Conservation (phyloP, 2,888 invertebrate genomes). For the Embidobia sp. region DNA sequence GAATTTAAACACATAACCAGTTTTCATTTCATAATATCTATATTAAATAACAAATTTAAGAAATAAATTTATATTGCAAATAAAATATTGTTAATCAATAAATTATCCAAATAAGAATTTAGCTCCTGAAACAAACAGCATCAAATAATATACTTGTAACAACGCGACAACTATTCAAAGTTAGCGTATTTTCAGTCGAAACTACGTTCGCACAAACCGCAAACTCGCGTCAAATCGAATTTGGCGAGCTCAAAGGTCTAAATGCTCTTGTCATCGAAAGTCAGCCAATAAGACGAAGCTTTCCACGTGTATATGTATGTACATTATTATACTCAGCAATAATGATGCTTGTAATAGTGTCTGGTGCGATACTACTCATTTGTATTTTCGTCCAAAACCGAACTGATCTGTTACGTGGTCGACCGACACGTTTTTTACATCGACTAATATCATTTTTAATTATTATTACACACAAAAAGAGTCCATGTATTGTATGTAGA, state of each 20-base stretch:
- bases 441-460: too few relatives aligned
- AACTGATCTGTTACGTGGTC: too few relatives aligned
- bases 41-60: too few relatives aligned
- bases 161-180: constrained; percentile 15
- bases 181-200: constrained; percentile 34
- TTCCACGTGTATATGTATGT: constrained; percentile 40
- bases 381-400: too few relatives aligned
- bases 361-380: constrained; percentile 34
- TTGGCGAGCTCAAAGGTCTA: constrained; percentile 48
- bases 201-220: constrained; percentile 34
- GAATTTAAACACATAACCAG: too few relatives aligned
- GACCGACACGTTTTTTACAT: too few relatives aligned
- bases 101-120: too few relatives aligned
- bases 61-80: too few relatives aligned
- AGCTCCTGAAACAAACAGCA: too few relatives aligned
- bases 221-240: constrained; percentile 24
- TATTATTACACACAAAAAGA: background rate
- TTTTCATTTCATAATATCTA: too few relatives aligned
- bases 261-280: constrained; percentile 49
- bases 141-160: too few relatives aligned
- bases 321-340: constrained; percentile 45
- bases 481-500: constrained; percentile 16
- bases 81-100: too few relatives aligned
- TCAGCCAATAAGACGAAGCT: constrained; percentile 38
- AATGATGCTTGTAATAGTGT: constrained; percentile 40